phyloP scores from a whole-genome alignment of 2,797 vertebrate genomes.

The Eleutherodactylus coqui region DNA sequence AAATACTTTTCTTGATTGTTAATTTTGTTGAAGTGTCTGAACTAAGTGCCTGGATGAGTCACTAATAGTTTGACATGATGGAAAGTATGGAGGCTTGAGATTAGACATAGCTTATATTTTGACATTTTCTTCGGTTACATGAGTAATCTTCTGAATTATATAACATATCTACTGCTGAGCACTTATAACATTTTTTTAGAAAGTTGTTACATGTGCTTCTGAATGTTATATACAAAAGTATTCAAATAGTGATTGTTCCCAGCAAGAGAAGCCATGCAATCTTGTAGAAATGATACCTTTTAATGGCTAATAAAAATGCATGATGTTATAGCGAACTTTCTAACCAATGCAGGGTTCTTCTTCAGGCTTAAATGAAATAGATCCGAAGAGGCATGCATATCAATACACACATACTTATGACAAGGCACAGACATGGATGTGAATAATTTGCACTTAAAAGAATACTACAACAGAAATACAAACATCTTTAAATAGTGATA shows the following conservation, averaged over 20 bases:
- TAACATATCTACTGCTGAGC: neutral
- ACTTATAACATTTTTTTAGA: neutral
- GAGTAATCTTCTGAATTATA: constrained; percentile 7
- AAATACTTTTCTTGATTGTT: neutral
- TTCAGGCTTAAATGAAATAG: too few species aligned
- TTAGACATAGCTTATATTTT: constrained; percentile 17
- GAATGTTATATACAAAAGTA: neutral
- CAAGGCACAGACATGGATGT: too few species aligned
- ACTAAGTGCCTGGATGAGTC: constrained; percentile 4
- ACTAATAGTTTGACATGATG: constrained; percentile 8
- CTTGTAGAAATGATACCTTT: too few species aligned
- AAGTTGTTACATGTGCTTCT: neutral
- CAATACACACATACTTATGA: too few species aligned
- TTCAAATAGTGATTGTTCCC: neutral
- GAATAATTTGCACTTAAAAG: too few species aligned
- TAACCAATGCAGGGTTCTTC: too few species aligned
- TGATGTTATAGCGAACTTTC: too few species aligned
- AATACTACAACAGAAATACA: too few species aligned
- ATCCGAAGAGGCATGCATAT: too few species aligned
- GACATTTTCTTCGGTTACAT: constrained; percentile 25
- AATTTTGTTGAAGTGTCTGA: neutral
- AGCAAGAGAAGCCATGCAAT: too few species aligned
- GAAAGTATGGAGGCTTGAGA: constrained; percentile 4
- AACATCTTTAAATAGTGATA: too few species aligned
- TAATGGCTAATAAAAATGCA: too few species aligned